phyloP scores from a whole-genome alignment of 2,797 vertebrate species.

The Rhynchonycteris naso region DNA sequence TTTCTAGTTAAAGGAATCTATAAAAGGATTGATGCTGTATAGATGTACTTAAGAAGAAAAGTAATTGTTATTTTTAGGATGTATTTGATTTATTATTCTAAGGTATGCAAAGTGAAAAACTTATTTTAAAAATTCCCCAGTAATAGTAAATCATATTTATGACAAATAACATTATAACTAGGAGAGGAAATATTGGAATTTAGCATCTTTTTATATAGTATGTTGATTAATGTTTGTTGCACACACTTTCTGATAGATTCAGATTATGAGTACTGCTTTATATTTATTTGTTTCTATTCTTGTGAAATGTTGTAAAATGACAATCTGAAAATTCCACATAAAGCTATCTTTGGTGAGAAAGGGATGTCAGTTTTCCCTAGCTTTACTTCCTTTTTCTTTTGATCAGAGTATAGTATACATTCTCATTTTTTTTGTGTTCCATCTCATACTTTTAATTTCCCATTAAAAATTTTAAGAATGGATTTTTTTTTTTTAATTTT shows the following conservation, averaged over 20 bases:
- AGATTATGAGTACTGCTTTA: conserved; percentile 51
- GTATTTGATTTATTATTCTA: conserved; percentile 40
- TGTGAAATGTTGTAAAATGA: conserved; percentile 45
- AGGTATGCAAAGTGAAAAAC: conserved; percentile 28
- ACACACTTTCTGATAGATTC: conserved; percentile 38
- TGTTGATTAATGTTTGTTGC: conserved; percentile 12
- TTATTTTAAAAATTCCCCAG: not conserved
- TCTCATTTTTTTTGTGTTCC: not conserved
- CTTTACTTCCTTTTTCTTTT: not conserved
- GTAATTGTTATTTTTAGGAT: not conserved
- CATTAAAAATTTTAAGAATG: not conserved
- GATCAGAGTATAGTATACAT: not conserved
- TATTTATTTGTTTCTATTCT: conserved; percentile 64
- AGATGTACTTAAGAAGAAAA: conserved; percentile 20
- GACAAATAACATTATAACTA: conserved; percentile 50
- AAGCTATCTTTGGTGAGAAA: not conserved
- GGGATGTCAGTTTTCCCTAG: not conserved
- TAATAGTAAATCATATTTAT: conserved; percentile 61
- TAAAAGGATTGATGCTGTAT: not conserved
- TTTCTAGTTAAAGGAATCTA: not conserved
- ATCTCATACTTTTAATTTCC: not conserved
- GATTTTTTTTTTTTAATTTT: too few species aligned
- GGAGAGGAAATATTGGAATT: conserved; percentile 57
- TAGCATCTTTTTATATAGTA: conserved; percentile 7
- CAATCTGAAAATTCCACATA: not conserved